These are phyloP conservation scores for Paradoxurus hermaphroditus DNA, from an alignment of 2,113 vertebrate genomes.

Conservation along the genomic window DNA sequence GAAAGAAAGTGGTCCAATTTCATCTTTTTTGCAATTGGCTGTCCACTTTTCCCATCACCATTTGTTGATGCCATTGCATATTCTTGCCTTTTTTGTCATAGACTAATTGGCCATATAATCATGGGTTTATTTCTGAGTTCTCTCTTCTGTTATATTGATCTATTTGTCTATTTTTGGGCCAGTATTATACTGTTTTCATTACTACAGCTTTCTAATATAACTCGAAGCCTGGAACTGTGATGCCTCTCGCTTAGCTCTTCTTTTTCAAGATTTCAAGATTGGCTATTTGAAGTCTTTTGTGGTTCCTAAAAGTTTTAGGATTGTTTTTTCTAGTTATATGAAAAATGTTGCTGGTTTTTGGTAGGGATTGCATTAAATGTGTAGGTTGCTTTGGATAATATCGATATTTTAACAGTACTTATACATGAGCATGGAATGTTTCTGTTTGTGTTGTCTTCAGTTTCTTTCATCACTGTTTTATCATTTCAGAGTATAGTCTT, in stretches of 20 bases:
- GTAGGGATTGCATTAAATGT: neutral
- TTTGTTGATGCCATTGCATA: neutral
- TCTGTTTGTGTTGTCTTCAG: neutral
- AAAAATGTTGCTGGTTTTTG: neutral
- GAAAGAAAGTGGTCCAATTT: neutral
- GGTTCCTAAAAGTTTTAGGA: neutral
- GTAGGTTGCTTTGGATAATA: neutral
- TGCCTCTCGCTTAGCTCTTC: neutral
- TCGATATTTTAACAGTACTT: neutral
- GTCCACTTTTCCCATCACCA: neutral
- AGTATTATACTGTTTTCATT: neutral
- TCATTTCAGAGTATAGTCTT: neutral
- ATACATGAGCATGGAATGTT: neutral
- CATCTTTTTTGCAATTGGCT: neutral
- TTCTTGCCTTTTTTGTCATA: neutral
- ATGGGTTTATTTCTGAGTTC: too few relatives aligned
- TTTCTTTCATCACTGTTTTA: neutral
- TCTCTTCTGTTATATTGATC: neutral
- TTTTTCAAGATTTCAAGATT: neutral
- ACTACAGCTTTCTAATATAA: neutral
- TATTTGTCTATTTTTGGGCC: neutral
- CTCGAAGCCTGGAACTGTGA: neutral
- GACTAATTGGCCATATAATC: too few relatives aligned
- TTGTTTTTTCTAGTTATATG: neutral
- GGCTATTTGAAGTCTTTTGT: neutral